Conservation (phyloP, 2,113 vertebrate genomes). For the Cheirogaleus medius region DNA sequence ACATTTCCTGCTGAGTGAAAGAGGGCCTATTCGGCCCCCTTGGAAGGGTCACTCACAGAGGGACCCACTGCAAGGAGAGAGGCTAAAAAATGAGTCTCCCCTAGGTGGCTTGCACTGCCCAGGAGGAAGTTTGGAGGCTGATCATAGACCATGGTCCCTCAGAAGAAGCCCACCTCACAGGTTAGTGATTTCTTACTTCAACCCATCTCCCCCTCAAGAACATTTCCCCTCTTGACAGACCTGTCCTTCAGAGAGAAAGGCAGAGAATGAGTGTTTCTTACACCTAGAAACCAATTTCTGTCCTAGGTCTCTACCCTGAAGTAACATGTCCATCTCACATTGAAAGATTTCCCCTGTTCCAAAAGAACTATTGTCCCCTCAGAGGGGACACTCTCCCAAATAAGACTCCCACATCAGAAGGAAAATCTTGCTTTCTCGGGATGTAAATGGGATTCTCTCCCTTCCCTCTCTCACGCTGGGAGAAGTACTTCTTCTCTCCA, state of each 20-base stretch:
- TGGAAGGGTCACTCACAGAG: constrained; percentile 20
- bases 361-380: constrained; percentile 18
- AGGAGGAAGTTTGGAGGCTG: neutral
- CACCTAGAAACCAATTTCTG: constrained; percentile 43
- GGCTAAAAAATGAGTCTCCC: neutral
- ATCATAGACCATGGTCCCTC: neutral
- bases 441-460: neutral
- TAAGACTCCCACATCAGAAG: neutral
- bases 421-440: neutral
- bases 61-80: neutral
- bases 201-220: neutral
- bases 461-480: neutral
- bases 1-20: neutral
- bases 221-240: constrained; percentile 18
- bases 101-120: neutral
- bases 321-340: neutral
- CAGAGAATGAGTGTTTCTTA: constrained; percentile 53
- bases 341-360: neutral
- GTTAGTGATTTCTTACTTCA: neutral
- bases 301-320: neutral
- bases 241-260: constrained; percentile 31
- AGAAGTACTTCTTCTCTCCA: neutral
- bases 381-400: constrained; percentile 14
- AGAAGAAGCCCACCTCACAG: neutral
- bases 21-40: neutral